Percentiles rank a stretch among this genome's conserved stretches.
These are phyloP conservation scores for Dipodomys spectabilis DNA, from an alignment of 2,113 vertebrate species.

Conservation along the genomic window DNA sequence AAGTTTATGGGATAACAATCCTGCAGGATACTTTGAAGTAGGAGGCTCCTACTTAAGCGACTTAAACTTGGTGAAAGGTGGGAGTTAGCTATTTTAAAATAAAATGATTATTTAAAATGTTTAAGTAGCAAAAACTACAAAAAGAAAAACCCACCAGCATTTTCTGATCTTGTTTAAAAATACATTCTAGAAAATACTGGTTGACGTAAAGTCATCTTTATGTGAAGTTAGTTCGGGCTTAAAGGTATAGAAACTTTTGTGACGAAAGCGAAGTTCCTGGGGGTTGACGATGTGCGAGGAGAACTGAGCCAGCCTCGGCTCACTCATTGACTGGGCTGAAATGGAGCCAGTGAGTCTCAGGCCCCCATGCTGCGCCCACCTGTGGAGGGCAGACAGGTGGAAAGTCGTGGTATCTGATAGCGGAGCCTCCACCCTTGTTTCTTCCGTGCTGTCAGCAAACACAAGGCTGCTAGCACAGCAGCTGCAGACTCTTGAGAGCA, in stretches of 20 bases:
- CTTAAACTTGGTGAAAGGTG: neutral
- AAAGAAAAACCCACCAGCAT: neutral
- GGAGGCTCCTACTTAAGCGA: neutral
- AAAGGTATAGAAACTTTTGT: neutral
- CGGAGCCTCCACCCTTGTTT: neutral
- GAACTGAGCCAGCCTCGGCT: neutral
- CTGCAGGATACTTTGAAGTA: neutral
- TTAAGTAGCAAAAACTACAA: slow-evolving; percentile 4
- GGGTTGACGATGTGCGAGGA: neutral
- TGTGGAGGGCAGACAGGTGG: too few relatives aligned
- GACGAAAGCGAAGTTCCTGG: neutral
- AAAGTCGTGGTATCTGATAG: neutral
- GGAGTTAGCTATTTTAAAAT: neutral
- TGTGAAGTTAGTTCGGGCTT: neutral
- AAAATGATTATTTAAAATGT: slow-evolving; percentile 48
- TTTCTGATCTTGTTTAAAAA: slow-evolving; percentile 36
- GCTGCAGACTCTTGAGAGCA: slow-evolving; percentile 29
- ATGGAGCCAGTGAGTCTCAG: neutral
- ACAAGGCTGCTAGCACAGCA: neutral
- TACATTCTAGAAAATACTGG: neutral
- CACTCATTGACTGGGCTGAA: neutral
- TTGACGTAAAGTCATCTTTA: slow-evolving; percentile 8
- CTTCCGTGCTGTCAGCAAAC: neutral
- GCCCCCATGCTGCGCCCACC: too few relatives aligned
- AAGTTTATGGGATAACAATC: neutral